Conservation (phyloP, 2,797 vertebrate species). For the Lates japonicus region DNA sequence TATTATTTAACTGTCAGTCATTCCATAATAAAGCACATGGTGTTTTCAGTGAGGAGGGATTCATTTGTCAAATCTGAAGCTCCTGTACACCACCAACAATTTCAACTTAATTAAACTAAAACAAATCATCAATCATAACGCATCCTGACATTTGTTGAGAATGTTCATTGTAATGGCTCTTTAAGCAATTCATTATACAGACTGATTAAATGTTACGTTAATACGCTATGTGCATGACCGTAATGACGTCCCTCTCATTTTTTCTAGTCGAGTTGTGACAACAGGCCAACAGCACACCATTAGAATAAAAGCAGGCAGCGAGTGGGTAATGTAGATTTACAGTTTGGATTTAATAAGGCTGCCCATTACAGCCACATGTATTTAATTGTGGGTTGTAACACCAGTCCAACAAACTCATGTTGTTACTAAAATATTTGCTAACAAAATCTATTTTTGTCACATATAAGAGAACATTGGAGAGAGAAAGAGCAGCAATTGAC, state of each 20-base stretch:
- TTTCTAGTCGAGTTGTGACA: not conserved
- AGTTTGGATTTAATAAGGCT: not conserved
- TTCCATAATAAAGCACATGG: not conserved
- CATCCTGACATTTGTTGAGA: not conserved
- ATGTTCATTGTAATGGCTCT: not conserved
- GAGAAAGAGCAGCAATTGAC: not conserved
- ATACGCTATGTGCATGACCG: not conserved
- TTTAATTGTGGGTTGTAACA: too few species aligned
- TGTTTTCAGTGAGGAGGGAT: not conserved
- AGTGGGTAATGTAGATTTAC: not conserved
- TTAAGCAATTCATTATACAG: not conserved
- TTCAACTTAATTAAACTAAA: not conserved
- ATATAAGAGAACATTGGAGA: not conserved
- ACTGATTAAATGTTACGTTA: not conserved
- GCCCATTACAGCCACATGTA: not conserved
- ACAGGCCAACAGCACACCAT: not conserved
- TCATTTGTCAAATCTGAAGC: not conserved
- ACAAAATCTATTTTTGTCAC: not conserved
- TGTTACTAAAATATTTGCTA: not conserved
- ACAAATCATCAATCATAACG: constrained; percentile 2
- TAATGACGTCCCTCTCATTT: not conserved
- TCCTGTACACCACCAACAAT: not conserved
- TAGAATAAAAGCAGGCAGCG: not conserved
- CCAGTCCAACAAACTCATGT: not conserved
- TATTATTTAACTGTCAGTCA: not conserved